Base-by-base conservation (phyloP, 2,888 invertebrate genomes). In the Coleophora flavipennella region DNA sequence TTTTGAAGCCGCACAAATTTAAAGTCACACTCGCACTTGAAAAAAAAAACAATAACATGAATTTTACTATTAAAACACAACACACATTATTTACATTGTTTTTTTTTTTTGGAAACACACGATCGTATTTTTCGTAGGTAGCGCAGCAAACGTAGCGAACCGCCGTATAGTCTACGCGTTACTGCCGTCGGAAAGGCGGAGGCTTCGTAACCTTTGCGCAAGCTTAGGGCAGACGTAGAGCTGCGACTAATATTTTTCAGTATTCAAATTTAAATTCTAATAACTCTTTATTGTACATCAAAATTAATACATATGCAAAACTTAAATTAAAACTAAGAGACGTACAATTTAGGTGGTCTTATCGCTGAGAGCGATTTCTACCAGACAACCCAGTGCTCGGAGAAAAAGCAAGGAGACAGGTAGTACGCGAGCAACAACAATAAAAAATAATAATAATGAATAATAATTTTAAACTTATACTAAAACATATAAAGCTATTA, bases 141-240 rank as follows among this genome's bases (percentile, higher is more conserved):
- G 40, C 40, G 31, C 6, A 10, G 20, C 28, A 11, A 8, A 35
- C 41, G 41, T 41, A 41, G 41, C 41, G 41, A 9, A 14, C 32
- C 8, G 32, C 10, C 13, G 38, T 33, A 35, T 28, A 31, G 40
- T 41, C 49, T 43, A 49, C 49, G 43, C 47, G 45, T 40, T 39
- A 49, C 49, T 49, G 47, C 35, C 49, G 43, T 14, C 13, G 20
- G 20, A n/a, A n/a, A 14, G 6, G 26, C n/a, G 12, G 11, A 31
- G 27, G 28, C 14, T 42, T 45, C 44, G 44, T 42, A 32, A 48
- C 48, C 41, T 49, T 51, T 69, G 70, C 70, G 69, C 70, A 67
- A 54, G 53, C 57, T 62, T 59, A 62, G 60, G 60, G 45, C 34
- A 12, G 38, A n/a, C 37, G 42, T 55, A 57, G 41, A 62, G 51